These are phyloP conservation scores for Tachyglossus aculeatus DNA, from an alignment of 2,797 vertebrate species.

Conservation along the genomic window DNA sequence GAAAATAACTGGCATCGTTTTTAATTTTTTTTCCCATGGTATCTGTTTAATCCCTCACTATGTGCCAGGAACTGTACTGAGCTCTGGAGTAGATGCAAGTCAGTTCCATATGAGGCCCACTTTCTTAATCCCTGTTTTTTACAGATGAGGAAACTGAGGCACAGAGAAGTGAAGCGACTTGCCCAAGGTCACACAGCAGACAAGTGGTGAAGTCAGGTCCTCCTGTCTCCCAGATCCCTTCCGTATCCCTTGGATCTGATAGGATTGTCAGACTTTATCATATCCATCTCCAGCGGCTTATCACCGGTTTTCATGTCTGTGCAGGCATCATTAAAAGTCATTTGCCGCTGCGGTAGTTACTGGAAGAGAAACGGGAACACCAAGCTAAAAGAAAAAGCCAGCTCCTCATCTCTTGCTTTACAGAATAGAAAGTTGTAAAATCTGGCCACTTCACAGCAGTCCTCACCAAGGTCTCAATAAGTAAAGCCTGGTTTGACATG, in stretches of 20 bases:
- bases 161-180: too few species aligned
- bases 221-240: too few species aligned
- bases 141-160: too few species aligned
- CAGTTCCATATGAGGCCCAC: too few species aligned
- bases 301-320: constrained; percentile 66
- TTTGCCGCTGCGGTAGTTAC: constrained; percentile 69
- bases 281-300: constrained; percentile 77
- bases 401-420: constrained; percentile 43
- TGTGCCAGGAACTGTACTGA: too few species aligned
- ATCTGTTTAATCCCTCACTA: too few species aligned
- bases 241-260: constrained; percentile 75
- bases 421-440: constrained; percentile 24
- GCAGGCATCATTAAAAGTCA: constrained; percentile 73
- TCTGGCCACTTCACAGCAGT: constrained; percentile 17
- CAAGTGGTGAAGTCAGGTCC: too few species aligned
- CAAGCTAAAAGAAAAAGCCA: constrained; percentile 37
- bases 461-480: background rate
- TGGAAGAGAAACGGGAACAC: constrained; percentile 67
- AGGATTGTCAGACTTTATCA: constrained; percentile 73
- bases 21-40: too few species aligned
- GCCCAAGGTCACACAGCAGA: constrained; percentile 65
- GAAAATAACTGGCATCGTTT: too few species aligned
- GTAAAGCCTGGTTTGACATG: constrained; percentile 31
- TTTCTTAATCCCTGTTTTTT: too few species aligned
- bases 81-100: too few species aligned